phyloP scores from a whole-genome alignment of 2,888 invertebrate species.

The Proisotoma minuta region DNA sequence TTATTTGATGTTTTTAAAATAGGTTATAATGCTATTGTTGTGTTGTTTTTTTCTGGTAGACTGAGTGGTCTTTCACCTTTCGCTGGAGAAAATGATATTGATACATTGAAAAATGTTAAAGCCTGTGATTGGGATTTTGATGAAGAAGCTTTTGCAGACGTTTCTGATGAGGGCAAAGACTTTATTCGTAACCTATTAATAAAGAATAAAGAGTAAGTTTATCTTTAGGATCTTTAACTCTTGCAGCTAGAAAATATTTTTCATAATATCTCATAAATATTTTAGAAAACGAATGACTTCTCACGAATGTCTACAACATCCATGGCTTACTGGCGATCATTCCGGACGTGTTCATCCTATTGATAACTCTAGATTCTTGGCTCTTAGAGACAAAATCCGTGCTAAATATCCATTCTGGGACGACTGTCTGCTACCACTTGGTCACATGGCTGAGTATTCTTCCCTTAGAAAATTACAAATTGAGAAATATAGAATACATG shows the following conservation, averaged over 20 bases:
- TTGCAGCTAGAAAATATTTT: neutral
- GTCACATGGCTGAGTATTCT: conserved; percentile 94
- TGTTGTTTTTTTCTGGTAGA: conserved; percentile 53
- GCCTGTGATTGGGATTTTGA: conserved; percentile 99
- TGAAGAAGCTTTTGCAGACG: conserved; percentile 84
- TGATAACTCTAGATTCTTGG: conserved; percentile 76
- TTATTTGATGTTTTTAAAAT: neutral
- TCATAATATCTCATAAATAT: conserved; percentile 30
- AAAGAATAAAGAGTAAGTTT: conserved; percentile 82
- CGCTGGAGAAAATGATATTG: conserved; percentile 96
- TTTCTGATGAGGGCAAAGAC: conserved; percentile 96
- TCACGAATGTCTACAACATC: conserved; percentile 91
- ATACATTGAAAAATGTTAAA: conserved; percentile 96
- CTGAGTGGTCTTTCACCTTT: conserved; percentile 97
- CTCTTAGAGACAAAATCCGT: conserved; percentile 80
- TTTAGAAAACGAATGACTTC: conserved; percentile 91
- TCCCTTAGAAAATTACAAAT: conserved; percentile 90
- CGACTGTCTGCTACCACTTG: conserved; percentile 87
- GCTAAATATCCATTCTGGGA: conserved; percentile 74
- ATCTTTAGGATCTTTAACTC: neutral
- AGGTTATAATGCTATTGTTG: conserved; percentile 12
- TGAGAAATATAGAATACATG: conserved; percentile 94
- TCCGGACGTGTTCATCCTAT: conserved; percentile 69
- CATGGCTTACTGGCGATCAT: conserved; percentile 89
- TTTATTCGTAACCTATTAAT: conserved; percentile 89